Evolutionary conservation across 2,797 vertebrate genomes (phyloP), one percentile per base, ranked within the genome.

Genomic region (Hyperoplus immaculatus): DNA sequence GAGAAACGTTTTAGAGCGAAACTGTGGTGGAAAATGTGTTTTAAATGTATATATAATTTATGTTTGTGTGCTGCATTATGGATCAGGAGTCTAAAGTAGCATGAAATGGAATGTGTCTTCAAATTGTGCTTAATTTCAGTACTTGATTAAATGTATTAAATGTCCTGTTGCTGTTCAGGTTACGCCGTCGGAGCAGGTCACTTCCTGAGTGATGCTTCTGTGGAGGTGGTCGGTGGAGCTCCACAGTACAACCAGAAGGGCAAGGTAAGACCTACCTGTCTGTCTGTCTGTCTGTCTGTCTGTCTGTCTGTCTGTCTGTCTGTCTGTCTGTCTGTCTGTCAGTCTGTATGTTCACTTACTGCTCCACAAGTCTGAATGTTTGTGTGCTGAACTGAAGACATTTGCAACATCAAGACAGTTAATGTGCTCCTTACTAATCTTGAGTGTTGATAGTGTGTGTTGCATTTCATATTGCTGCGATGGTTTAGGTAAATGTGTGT

Each of bases 231-330:
- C 58, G 97, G 97, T 63, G 98, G 98, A 58, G 98, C 98, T 38
- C 98, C 98, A 3, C 97, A 99, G 2, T 95, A 97, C 80, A 96
- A 96, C 47, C 97, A 97, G 94, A 98, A 91, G 93, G 98, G 98
- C 81, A 98, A 98, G 95, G 98, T 99, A 96, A 95, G 76, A 57
- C 36, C 42, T 64, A 9, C 55, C 49, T 69, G 56, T 57, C 12
- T 62, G 15, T 42, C 9, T 79, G 21, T 69, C 10, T 53, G 18
- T 11, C 4, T 54, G 21, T 15, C 8, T 12, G 10, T 45, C 43
- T 45, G 10, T 11, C 43, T 45, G 6, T 45, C 10, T 45, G 43
- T 45, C 43, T 45, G 42, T 43, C 42, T 43, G 42, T 43, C 10
- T 43, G 42, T 5, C 10, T 79, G 21, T 69, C 10, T 53, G 18